Evolutionary conservation across 2,797 vertebrate genomes (phyloP), one percentile per base, ranked within the genome.

Genomic region (Scleropages formosus): DNA sequence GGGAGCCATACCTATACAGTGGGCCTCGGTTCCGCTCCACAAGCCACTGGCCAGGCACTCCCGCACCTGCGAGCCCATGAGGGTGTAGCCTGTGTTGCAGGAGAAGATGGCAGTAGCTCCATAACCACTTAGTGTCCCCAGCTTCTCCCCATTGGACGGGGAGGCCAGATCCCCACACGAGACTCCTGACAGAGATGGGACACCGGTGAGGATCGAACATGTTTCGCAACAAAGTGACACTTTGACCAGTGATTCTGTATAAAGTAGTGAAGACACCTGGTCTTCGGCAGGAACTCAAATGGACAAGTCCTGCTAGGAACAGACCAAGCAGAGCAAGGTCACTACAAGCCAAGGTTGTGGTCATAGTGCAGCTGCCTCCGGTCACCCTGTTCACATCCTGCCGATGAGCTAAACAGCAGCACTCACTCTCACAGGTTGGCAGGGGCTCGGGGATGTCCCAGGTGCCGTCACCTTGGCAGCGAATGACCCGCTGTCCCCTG

Each of bases 91-190:
- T 0, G 95, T 97, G 86, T 98, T 98, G 89, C 98, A 99, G 84
- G 98, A 97, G 89, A 99, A 99, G 89, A 99, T 99, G 79, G 97
- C 97, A 0, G 98, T 99, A 6, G 98, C 97, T 61, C 96, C 98
- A 0, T 93, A 98, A 51, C 91, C 90, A n/a, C 93, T 98, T 77
- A 99, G 80, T 0, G 95, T 99, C 74, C 98, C 98, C 0, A 99
- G 98, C 86, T 96, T 98, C 91, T 98, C 95, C 49, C 97, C 98
- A 0, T 94, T 98, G 0, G 96, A 93, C 0, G 98, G 98, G 0
- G 92, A 92, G 0, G 96, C 95, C 71, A 98, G 93, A 61, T 98
- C 96, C 74, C 96, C 96, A 0, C 98, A 99, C 69, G 98, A 98
- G 79, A 99, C 98, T 77, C 99, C 98, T 99, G 0, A 39, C n/a